These are phyloP conservation scores for Spodoptera frugiperda DNA, from an alignment of 1,140 invertebrate species.

Conservation along the genomic window DNA sequence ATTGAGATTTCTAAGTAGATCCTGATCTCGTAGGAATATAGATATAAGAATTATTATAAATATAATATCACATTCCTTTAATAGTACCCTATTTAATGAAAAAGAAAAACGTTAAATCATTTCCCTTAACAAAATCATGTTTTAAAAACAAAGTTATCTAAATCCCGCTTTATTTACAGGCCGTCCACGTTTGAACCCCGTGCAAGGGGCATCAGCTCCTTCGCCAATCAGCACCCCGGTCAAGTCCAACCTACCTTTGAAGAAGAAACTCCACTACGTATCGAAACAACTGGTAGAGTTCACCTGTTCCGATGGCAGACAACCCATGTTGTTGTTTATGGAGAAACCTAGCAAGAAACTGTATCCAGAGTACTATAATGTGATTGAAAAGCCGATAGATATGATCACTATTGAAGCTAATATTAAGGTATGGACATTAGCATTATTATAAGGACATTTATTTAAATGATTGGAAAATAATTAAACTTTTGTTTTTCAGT, in stretches of 20 bases:
- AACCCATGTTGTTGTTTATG: constrained; percentile 97
- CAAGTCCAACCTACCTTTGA: constrained; percentile 88
- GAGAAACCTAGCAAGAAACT: constrained; percentile 98
- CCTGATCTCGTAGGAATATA: no score
- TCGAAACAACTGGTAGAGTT: constrained; percentile 93
- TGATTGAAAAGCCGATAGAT: constrained; percentile 97
- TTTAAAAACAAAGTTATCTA: no score
- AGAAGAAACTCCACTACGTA: constrained; percentile 91
- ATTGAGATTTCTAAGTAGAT: no score
- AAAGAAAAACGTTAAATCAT: no score
- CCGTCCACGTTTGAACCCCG: constrained; percentile 71
- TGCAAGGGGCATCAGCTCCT: constrained; percentile 54
- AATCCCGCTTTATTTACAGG: constrained; percentile 54
- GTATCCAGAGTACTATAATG: constrained; percentile 98
- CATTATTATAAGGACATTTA: not conserved
- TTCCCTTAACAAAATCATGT: no score
- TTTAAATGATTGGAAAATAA: no score
- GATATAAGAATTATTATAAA: no score
- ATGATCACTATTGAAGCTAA: constrained; percentile 97
- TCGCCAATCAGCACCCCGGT: constrained; percentile 78
- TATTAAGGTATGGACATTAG: constrained; percentile 91
- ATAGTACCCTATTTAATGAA: no score
- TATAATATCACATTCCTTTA: no score
- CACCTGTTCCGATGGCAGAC: constrained; percentile 92
- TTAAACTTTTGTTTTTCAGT: no score